These are phyloP conservation scores for Noturus placidus DNA, from an alignment of 2,113 vertebrate genomes.

Conservation along the genomic window DNA sequence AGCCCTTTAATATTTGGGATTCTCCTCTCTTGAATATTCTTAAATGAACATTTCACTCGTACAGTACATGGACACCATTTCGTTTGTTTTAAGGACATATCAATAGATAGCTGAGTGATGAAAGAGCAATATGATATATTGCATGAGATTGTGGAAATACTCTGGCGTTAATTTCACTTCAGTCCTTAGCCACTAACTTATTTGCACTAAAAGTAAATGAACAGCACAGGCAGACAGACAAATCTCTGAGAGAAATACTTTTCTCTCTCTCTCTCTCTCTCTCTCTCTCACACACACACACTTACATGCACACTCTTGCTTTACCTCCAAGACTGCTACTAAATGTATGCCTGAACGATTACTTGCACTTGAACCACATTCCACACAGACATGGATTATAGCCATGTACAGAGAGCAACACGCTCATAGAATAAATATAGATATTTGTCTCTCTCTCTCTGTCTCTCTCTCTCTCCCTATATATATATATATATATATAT, in stretches of 20 bases:
- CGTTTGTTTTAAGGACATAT: background rate
- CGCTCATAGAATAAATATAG: background rate
- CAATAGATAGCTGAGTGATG: background rate
- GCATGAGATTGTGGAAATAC: background rate
- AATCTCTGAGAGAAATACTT: background rate
- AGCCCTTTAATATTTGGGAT: background rate
- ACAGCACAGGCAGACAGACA: constrained; percentile 1
- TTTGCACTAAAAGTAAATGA: background rate
- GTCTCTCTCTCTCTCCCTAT: too few relatives aligned
- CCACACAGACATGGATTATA: constrained; percentile 23
- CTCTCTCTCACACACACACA: background rate
- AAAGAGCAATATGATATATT: constrained; percentile 1
- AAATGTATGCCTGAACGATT: too few relatives aligned
- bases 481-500: too few relatives aligned
- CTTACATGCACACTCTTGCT: background rate
- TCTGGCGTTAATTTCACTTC: background rate
- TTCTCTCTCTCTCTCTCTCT: background rate
- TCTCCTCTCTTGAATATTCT: background rate
- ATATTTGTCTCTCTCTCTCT: background rate
- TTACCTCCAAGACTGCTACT: background rate
- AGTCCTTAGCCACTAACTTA: background rate
- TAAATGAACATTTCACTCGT: background rate
- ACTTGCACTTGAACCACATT: constrained; percentile 13
- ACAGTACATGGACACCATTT: background rate
- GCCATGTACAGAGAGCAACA: constrained; percentile 4